A percentile compares a stretch with the other conserved stretches of the same genome.
phyloP scores from a whole-genome alignment of 2,888 invertebrate species.

The Thalpophila matura region DNA sequence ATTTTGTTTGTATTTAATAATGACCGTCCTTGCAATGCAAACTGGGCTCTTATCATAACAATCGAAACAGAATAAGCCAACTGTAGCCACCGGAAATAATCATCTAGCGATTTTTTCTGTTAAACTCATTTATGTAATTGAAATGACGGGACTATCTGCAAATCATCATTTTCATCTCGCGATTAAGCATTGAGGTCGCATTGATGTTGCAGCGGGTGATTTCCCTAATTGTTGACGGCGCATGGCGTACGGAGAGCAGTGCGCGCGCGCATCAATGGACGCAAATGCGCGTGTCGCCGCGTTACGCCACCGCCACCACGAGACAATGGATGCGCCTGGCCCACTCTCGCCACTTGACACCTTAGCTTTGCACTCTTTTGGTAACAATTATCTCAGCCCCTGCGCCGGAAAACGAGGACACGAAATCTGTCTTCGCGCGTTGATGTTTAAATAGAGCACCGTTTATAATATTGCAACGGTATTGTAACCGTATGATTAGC shows the following conservation, averaged over 20 bases:
- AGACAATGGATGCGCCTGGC: conserved; percentile 77
- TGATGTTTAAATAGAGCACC: conserved; percentile 55
- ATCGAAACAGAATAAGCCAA: conserved; percentile 77
- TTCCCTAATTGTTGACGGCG: conserved; percentile 77
- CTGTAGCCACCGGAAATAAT: conserved; percentile 85
- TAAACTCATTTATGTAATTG: conserved; percentile 84
- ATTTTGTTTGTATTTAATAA: conserved; percentile 39
- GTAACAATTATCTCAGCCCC: conserved; percentile 78
- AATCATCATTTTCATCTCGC: conserved; percentile 85
- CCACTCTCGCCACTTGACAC: conserved; percentile 78
- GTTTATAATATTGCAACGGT: conserved; percentile 57
- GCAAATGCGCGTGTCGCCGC: conserved; percentile 88
- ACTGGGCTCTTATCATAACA: conserved; percentile 72
- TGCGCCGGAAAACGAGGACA: conserved; percentile 78
- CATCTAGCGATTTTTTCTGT: conserved; percentile 80
- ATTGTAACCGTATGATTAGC: conserved; percentile 37
- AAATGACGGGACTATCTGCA: conserved; percentile 78
- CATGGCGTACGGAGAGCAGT: conserved; percentile 60
- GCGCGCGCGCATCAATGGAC: conserved; percentile 82
- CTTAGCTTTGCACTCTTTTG: conserved; percentile 78
- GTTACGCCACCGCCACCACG: conserved; percentile 80
- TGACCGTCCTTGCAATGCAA: conserved; percentile 76
- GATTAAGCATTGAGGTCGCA: conserved; percentile 86
- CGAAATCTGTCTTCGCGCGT: conserved; percentile 69
- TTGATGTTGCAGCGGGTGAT: conserved; percentile 79